Base-by-base conservation (phyloP, 2,888 invertebrate species). In the Yponomeuta sedellus region DNA sequence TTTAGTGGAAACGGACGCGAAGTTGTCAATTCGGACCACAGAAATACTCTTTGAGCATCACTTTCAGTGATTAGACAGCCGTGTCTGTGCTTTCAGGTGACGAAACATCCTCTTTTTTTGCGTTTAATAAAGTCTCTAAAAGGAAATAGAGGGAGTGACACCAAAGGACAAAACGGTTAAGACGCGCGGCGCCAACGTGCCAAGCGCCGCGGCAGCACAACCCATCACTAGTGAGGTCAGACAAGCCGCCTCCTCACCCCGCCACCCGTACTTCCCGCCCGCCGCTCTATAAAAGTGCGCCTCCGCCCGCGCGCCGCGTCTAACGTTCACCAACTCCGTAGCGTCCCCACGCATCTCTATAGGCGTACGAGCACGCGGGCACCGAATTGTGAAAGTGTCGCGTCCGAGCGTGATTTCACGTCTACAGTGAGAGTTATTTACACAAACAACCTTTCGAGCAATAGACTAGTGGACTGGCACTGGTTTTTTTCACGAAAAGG, bases 301-400 rank as follows among this genome's bases (percentile, higher is more conserved):
- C 77, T 76, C 81, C 78, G 77, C 81, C 78, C 87, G 87, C 90
- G 88, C 87, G 88, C 88, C 87, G 85, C 89, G 88, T 90, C 83
- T 86, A 80, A 80, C 82, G 81, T 80, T 77, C 73, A 16, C 44
- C 78, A 73, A 76, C 78, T 81, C 81, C 76, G 74, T 81, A 82
- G 82, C 83, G 76, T 83, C 80, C 83, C 69, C 78, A 78, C 77
- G 81, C 79, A 73, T 73, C 76, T 71, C 70, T 68, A 71, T 73
- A 71, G 74, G 66, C 75, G 75, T 72, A 63, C 79, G 79, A 79
- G 78, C 88, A 88, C 87, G 88, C 88, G 88, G 80, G 77, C 44
- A 52, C 76, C 69, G 73, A 78, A 80, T 90, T 90, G 91, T 91
- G 91, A 91, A 91, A 91, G 91, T 91, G 91, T 82, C 81, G 72